These are phyloP conservation scores for Macquaria ambigua DNA, from an alignment of 2,113 vertebrate genomes.

Conservation along the genomic window DNA sequence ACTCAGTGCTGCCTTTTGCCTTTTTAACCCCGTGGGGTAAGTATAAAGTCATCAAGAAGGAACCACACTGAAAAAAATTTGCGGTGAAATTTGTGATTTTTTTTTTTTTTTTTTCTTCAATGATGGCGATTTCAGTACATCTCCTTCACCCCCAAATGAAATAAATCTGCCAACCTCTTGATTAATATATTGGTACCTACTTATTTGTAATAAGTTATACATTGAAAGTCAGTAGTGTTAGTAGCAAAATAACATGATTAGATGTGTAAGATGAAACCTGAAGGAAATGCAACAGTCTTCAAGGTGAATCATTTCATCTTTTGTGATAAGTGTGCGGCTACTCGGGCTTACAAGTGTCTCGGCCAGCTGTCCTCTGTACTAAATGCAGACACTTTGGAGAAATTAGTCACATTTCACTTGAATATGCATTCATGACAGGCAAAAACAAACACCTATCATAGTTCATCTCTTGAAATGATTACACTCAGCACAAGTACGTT, in stretches of 20 bases:
- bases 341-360: constrained; percentile 36
- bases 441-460: background rate
- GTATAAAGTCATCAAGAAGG: constrained; percentile 57
- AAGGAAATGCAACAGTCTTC: constrained; percentile 35
- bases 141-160: constrained; percentile 42
- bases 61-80: constrained; percentile 46
- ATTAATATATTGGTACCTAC: constrained; percentile 52
- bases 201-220: constrained; percentile 65
- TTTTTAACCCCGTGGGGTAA: constrained; percentile 72
- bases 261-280: constrained; percentile 42
- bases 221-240: constrained; percentile 47
- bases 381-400: constrained; percentile 24
- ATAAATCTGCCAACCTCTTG: constrained; percentile 62
- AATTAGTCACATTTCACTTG: constrained; percentile 47
- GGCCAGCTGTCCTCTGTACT: constrained; percentile 36
- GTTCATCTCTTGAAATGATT: constrained; percentile 13
- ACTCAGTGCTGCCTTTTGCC: constrained; percentile 74
- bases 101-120: background rate
- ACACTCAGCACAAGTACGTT: background rate
- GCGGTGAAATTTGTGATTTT: constrained; percentile 48
- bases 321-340: constrained; percentile 34
- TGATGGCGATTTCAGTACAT: constrained; percentile 34
- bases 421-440: constrained; percentile 54
- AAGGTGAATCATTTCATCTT: constrained; percentile 46
- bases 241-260: constrained; percentile 50